Evolutionary conservation across 1,140 invertebrate genomes (phyloP).

Genomic region (Nixonia krombeini): DNA sequence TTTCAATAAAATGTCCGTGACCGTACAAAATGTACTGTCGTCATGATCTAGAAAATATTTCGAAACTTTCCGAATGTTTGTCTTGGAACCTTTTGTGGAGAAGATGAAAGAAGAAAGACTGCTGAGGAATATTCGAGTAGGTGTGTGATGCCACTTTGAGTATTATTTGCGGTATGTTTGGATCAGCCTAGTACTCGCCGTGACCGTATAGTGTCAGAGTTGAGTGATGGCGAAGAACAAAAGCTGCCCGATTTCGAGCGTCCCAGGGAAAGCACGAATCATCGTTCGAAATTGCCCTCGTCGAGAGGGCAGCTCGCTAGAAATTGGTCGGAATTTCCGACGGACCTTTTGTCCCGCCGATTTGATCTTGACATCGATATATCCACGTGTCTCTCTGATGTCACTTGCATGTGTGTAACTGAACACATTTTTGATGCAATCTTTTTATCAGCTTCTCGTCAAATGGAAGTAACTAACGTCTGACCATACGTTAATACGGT

Average conservation of each 20-base stretch:
- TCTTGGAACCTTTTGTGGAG: too few relatives aligned
- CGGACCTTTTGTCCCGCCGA: conserved; percentile 45
- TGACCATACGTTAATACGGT: too few relatives aligned
- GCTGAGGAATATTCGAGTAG: background rate
- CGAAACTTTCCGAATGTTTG: conserved; percentile 3
- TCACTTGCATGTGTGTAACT: too few relatives aligned
- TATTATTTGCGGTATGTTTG: conserved; percentile 28
- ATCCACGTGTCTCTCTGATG: too few relatives aligned
- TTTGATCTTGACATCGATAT: conserved; percentile 56
- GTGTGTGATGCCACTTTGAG: conserved; percentile 5
- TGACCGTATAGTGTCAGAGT: conserved; percentile 3
- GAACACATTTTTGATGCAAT: too few relatives aligned
- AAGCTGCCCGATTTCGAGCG: conserved; percentile 12
- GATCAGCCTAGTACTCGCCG: conserved; percentile 2
- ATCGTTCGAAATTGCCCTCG: conserved; percentile 60
- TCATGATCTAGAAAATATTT: too few relatives aligned
- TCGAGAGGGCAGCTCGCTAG: conserved; percentile 50
- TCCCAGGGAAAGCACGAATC: conserved; percentile 48
- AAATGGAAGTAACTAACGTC: too few relatives aligned
- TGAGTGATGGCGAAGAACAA: conserved; percentile 12
- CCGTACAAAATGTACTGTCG: too few relatives aligned
- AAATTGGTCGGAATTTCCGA: conserved; percentile 58
- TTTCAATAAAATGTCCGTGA: too few relatives aligned
- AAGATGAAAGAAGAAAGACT: background rate
- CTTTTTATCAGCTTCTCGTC: too few relatives aligned